Evolutionary conservation across 1,140 invertebrate species (phyloP).

Genomic region (Dryas iulia): DNA sequence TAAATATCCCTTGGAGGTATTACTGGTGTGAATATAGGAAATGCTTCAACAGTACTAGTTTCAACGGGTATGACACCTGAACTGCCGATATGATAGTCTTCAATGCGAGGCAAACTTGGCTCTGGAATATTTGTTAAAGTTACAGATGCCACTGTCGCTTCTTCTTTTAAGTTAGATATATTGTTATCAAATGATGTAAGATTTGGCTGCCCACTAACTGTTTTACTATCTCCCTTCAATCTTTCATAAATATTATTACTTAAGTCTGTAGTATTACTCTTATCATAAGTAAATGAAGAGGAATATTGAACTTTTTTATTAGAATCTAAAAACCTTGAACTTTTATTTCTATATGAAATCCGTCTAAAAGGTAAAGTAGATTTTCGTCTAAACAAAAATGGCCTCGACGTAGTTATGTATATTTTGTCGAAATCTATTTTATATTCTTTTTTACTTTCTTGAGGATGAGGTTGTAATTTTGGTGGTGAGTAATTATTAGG

Average conservation of each 20-base stretch:
- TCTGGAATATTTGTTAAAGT: neutral
- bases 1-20: constrained; percentile 39
- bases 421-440: constrained; percentile 47
- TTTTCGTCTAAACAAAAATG: constrained; percentile 56
- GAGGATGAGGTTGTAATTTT: constrained; percentile 2
- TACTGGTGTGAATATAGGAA: constrained; percentile 42
- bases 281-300: neutral
- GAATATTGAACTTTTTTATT: neutral
- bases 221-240: neutral
- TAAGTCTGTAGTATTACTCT: neutral
- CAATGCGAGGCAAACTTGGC: constrained; percentile 37
- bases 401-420: constrained; percentile 58
- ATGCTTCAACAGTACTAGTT: constrained; percentile 29
- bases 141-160: neutral
- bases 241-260: constrained; percentile 3
- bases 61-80: constrained; percentile 61
- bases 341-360: constrained; percentile 36
- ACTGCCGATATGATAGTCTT: constrained; percentile 67
- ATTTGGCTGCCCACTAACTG: neutral
- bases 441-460: constrained; percentile 10
- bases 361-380: constrained; percentile 40
- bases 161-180: neutral
- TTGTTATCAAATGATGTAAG: neutral
- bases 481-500: neutral
- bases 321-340: constrained; percentile 19